A percentile compares a stretch with the other conserved stretches of the same genome.
phyloP scores from a whole-genome alignment of 2,797 vertebrate genomes.

The Premnoplex brunnescens region DNA sequence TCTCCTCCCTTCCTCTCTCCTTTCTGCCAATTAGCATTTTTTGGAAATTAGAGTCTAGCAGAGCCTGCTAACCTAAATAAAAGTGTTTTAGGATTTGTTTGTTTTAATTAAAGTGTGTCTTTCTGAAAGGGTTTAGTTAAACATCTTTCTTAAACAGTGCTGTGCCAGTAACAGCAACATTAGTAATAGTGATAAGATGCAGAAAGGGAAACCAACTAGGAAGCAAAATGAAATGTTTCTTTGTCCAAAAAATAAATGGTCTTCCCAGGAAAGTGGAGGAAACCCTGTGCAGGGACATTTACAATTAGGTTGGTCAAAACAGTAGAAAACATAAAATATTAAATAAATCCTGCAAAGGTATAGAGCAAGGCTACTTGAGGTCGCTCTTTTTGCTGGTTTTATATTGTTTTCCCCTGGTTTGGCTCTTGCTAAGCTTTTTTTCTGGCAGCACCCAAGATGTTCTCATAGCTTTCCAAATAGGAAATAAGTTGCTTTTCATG shows the following conservation, averaged over 20 bases:
- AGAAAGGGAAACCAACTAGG: constrained; percentile 25
- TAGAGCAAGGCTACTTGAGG: fast-evolving
- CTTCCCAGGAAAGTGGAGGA: neutral
- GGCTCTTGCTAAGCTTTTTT: neutral
- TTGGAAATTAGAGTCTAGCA: neutral
- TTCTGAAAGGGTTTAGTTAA: constrained; percentile 54
- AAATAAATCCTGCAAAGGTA: neutral
- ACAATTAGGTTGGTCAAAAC: neutral
- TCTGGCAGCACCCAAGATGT: neutral
- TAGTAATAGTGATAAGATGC: constrained; percentile 27
- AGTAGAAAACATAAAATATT: neutral
- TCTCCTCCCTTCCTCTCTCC: constrained; percentile 44
- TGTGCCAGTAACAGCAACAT: constrained; percentile 55
- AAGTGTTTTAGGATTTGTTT: constrained; percentile 52
- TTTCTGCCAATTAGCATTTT: constrained; percentile 31
- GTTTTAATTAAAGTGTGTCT: constrained; percentile 46
- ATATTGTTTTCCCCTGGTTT: neutral
- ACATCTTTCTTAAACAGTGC: constrained; percentile 33
- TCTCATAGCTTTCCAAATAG: neutral
- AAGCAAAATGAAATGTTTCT: constrained; percentile 25
- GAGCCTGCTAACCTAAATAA: constrained; percentile 12
- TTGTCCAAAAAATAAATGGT: constrained; percentile 32
- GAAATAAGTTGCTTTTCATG: constrained; percentile 14
- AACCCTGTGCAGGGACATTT: neutral
- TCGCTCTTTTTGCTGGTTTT: neutral